These are phyloP conservation scores for Lycaon pictus DNA, from an alignment of 2,113 vertebrate species.

Conservation along the genomic window DNA sequence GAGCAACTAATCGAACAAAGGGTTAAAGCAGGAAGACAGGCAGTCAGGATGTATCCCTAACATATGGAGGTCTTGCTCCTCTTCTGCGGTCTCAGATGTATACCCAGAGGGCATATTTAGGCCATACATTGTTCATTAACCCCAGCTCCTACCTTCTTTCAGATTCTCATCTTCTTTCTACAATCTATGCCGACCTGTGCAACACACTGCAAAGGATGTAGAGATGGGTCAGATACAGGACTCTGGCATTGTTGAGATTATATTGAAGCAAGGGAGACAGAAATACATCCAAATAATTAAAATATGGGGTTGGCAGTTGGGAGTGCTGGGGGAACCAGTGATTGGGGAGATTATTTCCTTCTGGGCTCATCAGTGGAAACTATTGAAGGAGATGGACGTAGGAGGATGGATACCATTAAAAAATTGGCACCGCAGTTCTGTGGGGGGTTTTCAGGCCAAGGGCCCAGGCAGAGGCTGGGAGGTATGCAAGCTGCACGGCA, in stretches of 20 bases:
- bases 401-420: not conserved
- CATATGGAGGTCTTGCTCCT: not conserved
- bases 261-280: not conserved
- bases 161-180: not conserved
- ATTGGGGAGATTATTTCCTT: not conserved
- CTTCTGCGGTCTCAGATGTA: fast-evolving
- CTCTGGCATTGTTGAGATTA: not conserved
- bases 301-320: not conserved
- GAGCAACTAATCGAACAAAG: not conserved
- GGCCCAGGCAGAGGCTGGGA: not conserved
- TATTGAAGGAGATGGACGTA: not conserved
- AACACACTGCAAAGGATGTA: too few species aligned
- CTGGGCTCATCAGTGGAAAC: not conserved
- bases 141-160: not conserved
- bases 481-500: not conserved
- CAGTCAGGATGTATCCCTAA: not conserved
- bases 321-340: not conserved
- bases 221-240: not conserved
- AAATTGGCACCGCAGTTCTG: not conserved
- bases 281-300: not conserved
- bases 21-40: not conserved
- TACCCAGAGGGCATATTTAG: not conserved
- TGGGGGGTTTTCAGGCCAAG: not conserved
- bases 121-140: not conserved
- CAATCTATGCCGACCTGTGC: not conserved